Base-by-base conservation (phyloP, 2,113 vertebrate genomes). In the Mungos mungo region DNA sequence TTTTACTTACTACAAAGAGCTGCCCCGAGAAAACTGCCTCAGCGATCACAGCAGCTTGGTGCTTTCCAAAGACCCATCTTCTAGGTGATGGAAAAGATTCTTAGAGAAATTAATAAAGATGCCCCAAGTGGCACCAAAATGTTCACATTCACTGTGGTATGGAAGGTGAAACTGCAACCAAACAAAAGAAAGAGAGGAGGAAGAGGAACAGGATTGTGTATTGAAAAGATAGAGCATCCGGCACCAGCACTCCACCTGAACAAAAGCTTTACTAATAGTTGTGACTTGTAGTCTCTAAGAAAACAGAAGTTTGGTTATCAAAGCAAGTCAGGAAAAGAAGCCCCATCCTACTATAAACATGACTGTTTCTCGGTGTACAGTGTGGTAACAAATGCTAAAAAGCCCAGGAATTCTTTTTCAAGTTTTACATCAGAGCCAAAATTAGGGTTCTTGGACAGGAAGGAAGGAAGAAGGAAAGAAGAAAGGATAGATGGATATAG, bases 91-190 rank as follows among this genome's bases (percentile, higher is more conserved):
- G 69, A 85, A 96, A 83, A 88, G 71, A 66, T 74, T 80, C 60
- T 90, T 66, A 86, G 41, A 84, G 65, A 88, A 92, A n/a, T 96
- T 93, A 94, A 96, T 72, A 95, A 92, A 90, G 74, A 86, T 6
- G 45, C n/a, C 83, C 96, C 18, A 80, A 85, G 47, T 83, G 35
- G 88, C 77, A 71, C 35, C 21, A 68, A 68, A 88, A 89, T 68
- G 72, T 76, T 79, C 94, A 88, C 29, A 84, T 68, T 54, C 15
- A 35, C 31, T 84, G 31, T 81, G 23, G 38, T 72, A 3, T n/a
- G 5, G 71, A 79, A 97, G 81, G 88, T 90, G 23, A 94, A 97
- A 79, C 74, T 74, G 11, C 45, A 90, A 92, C 68, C 54, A 79
- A 87, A 92, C 63, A 96, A 79, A 94, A 68, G 57, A 79, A 94